Base-by-base conservation (phyloP, 2,888 invertebrate species). In the Metellina segmentata region DNA sequence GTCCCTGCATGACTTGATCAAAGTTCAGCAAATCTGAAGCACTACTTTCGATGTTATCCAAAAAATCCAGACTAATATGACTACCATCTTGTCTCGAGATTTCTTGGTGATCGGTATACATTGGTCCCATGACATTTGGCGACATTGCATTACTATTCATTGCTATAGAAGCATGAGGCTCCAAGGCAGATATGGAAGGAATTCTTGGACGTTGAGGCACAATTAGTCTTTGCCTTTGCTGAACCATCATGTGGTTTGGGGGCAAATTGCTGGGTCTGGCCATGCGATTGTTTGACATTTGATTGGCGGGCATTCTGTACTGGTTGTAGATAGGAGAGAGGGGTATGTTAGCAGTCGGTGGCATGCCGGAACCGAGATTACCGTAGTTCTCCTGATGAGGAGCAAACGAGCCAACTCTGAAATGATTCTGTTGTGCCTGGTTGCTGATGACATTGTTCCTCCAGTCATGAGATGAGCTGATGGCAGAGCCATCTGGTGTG, bases 31-130 rank as follows among this genome's bases (percentile, higher is more conserved):
- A 95, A 94, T 98, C 98, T 95, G 97, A 97, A 91, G 97, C 94
- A 74, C 93, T 94, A 53, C 88, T 93, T 71, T 93, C 97, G 94
- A 98, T 96, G 79, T 85, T 90, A 95, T 98, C 98, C 93, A 98
- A 96, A 95, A 98, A 97, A 96, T 98, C 98, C 94, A 98, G 96
- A 95, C 96, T 97, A 95, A 98, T 97, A 95, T 98, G 94, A 69
- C 94, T 94, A 48, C 92, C 94, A 94, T 70, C 94, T 93, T 49
- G 93, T 70, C 90, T 93, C 91, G 52, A 93, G 49, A 52, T 93
- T 93, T 85, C 94, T 71, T 85, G 85, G 93, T 87, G 93, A 93
- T 78, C 90, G 85, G 91, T 93, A 88, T 89, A 91, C 91, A 83
- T 81, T 83, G 70, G 70, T 53, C 70, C 69, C 82, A 86, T 75